These are phyloP conservation scores for Hypotaenidia okinawae DNA, from an alignment of 2,797 vertebrate species.

Conservation along the genomic window DNA sequence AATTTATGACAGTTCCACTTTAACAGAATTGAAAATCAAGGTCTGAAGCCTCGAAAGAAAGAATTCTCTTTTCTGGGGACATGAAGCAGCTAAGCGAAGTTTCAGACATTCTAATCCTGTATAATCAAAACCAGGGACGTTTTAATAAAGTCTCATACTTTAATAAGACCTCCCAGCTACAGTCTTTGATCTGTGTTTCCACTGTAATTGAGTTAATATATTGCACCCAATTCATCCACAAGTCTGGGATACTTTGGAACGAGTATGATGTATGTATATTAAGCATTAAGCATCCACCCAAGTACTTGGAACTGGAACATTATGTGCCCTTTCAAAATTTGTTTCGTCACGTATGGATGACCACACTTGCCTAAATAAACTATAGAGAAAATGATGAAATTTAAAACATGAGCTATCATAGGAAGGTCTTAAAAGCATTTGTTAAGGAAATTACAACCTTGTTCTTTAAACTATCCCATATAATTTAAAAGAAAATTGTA, in stretches of 20 bases:
- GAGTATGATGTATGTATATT: constrained; percentile 8
- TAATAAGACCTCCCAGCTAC: constrained; percentile 55
- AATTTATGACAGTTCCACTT: not conserved
- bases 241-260: not conserved
- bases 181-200: constrained; percentile 32
- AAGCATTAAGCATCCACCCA: not conserved
- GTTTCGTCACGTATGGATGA: not conserved
- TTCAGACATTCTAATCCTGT: constrained; percentile 23
- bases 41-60: not conserved
- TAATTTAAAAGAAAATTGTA: constrained; percentile 52
- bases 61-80: not conserved
- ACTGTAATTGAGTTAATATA: constrained; percentile 39
- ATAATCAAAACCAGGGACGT: constrained; percentile 20
- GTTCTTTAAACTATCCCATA: constrained; percentile 54
- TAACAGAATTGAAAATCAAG: not conserved
- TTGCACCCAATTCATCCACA: constrained; percentile 22
- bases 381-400: constrained; percentile 37
- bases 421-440: constrained; percentile 56
- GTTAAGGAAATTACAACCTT: constrained; percentile 57
- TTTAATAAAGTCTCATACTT: constrained; percentile 27
- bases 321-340: constrained; percentile 37
- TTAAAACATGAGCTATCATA: constrained; percentile 17
- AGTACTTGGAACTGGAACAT: not conserved
- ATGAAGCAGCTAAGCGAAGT: not conserved
- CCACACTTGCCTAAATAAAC: constrained; percentile 52